phyloP scores from a whole-genome alignment of 1,140 invertebrate genomes.

The Diuraphis noxia region DNA sequence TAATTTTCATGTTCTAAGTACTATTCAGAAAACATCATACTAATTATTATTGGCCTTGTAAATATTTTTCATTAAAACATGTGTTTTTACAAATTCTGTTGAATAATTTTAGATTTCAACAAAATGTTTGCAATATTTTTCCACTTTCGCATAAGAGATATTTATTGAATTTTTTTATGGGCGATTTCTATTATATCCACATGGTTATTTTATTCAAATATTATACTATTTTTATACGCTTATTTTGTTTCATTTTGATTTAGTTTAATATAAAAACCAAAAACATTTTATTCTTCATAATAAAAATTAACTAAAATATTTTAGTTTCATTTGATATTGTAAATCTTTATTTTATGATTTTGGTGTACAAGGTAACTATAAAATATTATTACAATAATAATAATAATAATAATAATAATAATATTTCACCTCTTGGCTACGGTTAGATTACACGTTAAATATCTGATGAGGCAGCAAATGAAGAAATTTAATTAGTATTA shows the following conservation, averaged over 20 bases:
- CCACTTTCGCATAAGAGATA: neutral
- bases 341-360: neutral
- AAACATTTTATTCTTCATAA: slow-evolving; percentile 10
- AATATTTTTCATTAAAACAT: slow-evolving; percentile 13
- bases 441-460: neutral
- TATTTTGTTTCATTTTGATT: slow-evolving; percentile 38
- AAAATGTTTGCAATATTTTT: neutral
- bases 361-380: neutral
- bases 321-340: slow-evolving; percentile 17
- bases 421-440: neutral
- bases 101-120: neutral
- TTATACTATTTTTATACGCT: slow-evolving; percentile 49
- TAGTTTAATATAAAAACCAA: neutral
- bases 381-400: neutral
- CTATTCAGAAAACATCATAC: neutral
- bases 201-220: slow-evolving; percentile 30
- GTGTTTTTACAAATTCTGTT: neutral
- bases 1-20: neutral
- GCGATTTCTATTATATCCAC: slow-evolving; percentile 41
- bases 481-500: neutral
- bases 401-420: slow-evolving; percentile 26
- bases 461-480: neutral
- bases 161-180: neutral
- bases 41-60: neutral
- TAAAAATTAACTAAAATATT: slow-evolving; percentile 25